Percentiles rank a stretch among this genome's conserved stretches.
Evolutionary conservation across 1,140 invertebrate genomes (phyloP).

Genomic region (Caerostris darwini): DNA sequence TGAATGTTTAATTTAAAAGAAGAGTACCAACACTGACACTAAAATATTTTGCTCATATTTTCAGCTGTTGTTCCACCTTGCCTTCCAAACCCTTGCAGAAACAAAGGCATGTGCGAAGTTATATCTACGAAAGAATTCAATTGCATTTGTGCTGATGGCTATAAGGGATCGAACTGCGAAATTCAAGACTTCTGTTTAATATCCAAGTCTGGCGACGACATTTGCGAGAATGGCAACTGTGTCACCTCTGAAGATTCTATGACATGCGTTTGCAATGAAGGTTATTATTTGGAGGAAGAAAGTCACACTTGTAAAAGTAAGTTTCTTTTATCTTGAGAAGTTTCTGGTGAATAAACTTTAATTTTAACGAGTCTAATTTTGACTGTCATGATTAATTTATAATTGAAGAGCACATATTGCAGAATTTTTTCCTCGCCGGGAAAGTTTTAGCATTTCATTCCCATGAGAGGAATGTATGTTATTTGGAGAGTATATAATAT

Average conservation of each 20-base stretch:
- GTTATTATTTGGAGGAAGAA: slow-evolving; percentile 5
- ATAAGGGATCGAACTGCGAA: neutral
- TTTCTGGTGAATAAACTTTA: too few relatives aligned
- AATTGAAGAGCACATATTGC: too few relatives aligned
- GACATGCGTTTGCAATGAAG: slow-evolving; percentile 23
- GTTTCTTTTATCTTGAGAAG: too few relatives aligned
- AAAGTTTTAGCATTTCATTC: too few relatives aligned
- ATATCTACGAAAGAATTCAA: neutral
- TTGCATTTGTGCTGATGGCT: neutral
- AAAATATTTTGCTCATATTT: neutral
- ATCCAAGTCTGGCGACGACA: neutral
- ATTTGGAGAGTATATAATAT: too few relatives aligned
- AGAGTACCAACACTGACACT: too few relatives aligned
- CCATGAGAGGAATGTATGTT: too few relatives aligned
- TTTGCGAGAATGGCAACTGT: neutral
- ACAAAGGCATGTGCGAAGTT: neutral
- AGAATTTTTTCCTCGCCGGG: too few relatives aligned
- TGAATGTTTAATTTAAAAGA: too few relatives aligned
- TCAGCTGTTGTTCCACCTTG: neutral
- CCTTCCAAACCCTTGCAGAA: slow-evolving; percentile 40
- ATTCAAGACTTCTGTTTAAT: neutral
- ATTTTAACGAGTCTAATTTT: too few relatives aligned
- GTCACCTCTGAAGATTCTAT: neutral
- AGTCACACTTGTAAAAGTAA: slow-evolving; percentile 8
- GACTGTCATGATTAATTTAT: too few relatives aligned